Base-by-base conservation (phyloP, 2,113 vertebrate genomes). In the Psammodynastes pulverulentus region DNA sequence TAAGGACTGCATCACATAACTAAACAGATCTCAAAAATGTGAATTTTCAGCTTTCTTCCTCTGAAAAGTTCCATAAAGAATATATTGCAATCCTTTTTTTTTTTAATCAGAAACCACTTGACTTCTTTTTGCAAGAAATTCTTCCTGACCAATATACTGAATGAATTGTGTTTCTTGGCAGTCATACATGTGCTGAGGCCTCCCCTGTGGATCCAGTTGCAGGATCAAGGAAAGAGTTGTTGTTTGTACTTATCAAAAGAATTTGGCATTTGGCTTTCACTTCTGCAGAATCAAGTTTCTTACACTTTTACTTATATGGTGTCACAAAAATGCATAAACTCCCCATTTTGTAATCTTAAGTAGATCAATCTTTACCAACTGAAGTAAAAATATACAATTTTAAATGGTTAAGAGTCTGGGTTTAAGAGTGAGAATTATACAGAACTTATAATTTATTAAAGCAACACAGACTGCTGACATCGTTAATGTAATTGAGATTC, bases 91-190 rank as follows among this genome's bases (percentile, higher is more conserved):
- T 72, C 58, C 23, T 46, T 26, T 79, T 67, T 23, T 84, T 87
- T 54, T 23, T 34, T 85, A 84, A 56, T 58, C 51, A 49, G 45
- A 91, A 72, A 62, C 39, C 53, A 49, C 49, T 79, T 53, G 43
- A 54, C 29, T 15, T 15, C 43, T 51, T 79, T 29, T 88, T 88
- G 72, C 43, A 91, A 88, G 24, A 84, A 91, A 88, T 88, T 88
- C 46, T 88, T 91, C 46, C 52, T 88, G 48, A 91, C 29, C 89
- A 84, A 85, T 34, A 62, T 19, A 58, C 90, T 52, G 23, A 29
- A 91, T 88, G 53, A 85, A 92, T 92, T 92, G 45, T 86, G 86
- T 85, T 62, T 49, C 52, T 89, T 89, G 43, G 72, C 45, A 34
- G 86, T 45, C 84, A n/a, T 79, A 23, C 62, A 24, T 17, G 3